Percentiles rank a stretch among this genome's conserved stretches.
phyloP scores from a whole-genome alignment of 2,888 invertebrate species.

The Gymnosoma rotundatum region DNA sequence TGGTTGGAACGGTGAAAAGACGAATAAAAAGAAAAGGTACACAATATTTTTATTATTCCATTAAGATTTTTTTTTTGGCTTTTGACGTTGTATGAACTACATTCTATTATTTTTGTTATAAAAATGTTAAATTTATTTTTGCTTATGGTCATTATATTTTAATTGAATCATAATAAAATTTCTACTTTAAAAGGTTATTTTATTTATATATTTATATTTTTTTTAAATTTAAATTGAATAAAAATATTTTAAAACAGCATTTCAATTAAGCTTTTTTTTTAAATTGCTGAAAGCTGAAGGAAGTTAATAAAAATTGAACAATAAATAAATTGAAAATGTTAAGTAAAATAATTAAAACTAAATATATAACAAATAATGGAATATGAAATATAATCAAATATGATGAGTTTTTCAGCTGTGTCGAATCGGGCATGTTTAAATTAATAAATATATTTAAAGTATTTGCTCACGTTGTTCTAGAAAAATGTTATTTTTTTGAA shows the following conservation, averaged over 20 bases:
- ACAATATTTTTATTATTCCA: slow-evolving; percentile 40
- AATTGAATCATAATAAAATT: slow-evolving; percentile 12
- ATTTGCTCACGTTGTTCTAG: too few relatives aligned
- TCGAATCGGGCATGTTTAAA: too few relatives aligned
- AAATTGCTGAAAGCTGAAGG: slow-evolving; percentile 1
- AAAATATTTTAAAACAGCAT: neutral
- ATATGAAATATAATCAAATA: too few relatives aligned
- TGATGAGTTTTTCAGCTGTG: too few relatives aligned
- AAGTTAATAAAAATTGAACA: neutral
- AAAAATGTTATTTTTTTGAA: too few relatives aligned
- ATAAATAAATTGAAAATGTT: too few relatives aligned
- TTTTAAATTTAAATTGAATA: neutral
- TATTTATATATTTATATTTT: too few relatives aligned
- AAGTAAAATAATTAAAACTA: too few relatives aligned
- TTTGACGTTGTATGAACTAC: too few relatives aligned
- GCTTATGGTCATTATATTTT: neutral
- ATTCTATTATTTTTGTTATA: neutral
- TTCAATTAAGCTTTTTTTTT: neutral
- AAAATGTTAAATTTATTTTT: slow-evolving; percentile 12
- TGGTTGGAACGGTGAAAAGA: neutral
- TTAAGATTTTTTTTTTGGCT: slow-evolving; percentile 1
- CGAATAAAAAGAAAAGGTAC: slow-evolving; percentile 18
- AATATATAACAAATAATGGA: too few relatives aligned
- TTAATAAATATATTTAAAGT: too few relatives aligned
- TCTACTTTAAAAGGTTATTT: slow-evolving; percentile 1